phyloP scores from a whole-genome alignment of 1,140 invertebrate species.

The Zophobas atratus region DNA sequence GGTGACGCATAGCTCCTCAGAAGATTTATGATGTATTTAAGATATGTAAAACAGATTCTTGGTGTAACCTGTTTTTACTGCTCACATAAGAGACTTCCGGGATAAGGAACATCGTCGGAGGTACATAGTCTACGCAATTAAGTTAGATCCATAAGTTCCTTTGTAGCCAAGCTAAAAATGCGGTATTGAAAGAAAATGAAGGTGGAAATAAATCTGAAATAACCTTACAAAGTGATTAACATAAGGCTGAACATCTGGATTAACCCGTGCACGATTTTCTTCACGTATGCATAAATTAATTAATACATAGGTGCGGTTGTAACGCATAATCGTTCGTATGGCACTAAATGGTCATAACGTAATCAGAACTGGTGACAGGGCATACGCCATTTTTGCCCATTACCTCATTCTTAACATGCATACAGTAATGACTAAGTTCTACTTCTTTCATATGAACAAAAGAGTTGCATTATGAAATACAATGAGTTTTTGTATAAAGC shows the following conservation, averaged over 20 bases:
- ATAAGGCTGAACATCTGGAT: no score
- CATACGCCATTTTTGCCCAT: constrained; percentile 25
- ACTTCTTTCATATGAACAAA: constrained; percentile 31
- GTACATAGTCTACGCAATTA: not conserved
- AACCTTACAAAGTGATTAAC: not conserved
- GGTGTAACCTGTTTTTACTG: constrained; percentile 19
- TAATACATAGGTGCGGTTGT: constrained; percentile 29
- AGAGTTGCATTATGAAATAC: constrained; percentile 11
- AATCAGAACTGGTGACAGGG: constrained; percentile 27
- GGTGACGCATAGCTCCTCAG: not conserved
- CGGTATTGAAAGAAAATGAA: no score
- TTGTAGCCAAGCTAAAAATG: no score
- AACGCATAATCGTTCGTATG: not conserved
- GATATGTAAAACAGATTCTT: constrained; percentile 19
- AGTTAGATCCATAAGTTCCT: no score
- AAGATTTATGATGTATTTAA: constrained; percentile 12
- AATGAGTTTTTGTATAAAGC: constrained; percentile 10
- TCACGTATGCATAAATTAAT: constrained; percentile 25
- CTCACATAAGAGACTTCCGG: constrained; percentile 6
- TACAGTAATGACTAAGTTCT: constrained; percentile 27
- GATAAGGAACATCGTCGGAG: not conserved
- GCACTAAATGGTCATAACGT: not conserved
- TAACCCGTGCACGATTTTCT: constrained; percentile 12
- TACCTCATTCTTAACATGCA: constrained; percentile 25
- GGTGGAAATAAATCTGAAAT: not conserved